Evolutionary conservation across 1,140 invertebrate genomes (phyloP), one percentile per base, ranked within the genome.

Genomic region (Liolophura sinensis): DNA sequence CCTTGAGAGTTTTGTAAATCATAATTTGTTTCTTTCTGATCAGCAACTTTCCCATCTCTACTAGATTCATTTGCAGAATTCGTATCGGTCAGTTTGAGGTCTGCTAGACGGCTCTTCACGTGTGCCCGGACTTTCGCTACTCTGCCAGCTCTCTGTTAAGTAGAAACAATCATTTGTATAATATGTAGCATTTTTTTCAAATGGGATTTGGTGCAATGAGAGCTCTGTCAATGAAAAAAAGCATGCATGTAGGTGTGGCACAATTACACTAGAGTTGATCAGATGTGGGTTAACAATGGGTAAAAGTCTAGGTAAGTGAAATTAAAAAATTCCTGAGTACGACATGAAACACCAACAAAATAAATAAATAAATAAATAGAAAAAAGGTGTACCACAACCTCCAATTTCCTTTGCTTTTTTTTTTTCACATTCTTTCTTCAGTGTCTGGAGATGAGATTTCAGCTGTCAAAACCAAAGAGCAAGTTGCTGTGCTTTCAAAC

Each of bases 81-180:
- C 9, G 31, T 9, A 40, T 40, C 31, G 31, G 31, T 3, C 3
- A 40, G 3, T 40, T 40, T 40, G 3, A 40, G 72, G 46, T 78
- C 72, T 49, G 54, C n/a, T 31, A 78, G 50, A 54, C 67, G 72
- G 31, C 71, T 62, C 67, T 70, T 65, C 47, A 78, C 76, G 71
- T 78, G 67, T 6, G 57, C 67, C 48, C 67, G 68, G 7, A 67
- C 69, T 46, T 67, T 63, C 1, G 66, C 49, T 52, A 69, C 57
- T 61, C 72, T 58, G 14, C 55, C 60, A 49, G 31, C 25, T 62
- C 68, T 73, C 75, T 68, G 59, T 1, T n/a, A 64, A 67, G 24
- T 31, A 25, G 14, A 47, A 18, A 69, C 40, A 20, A 55, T 18
- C 14, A 46, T 52, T 12, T 54, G 62, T 6, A 55, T 6, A 31